Evolutionary conservation across 2,113 vertebrate genomes (phyloP).

Genomic region (Corapipo altera): DNA sequence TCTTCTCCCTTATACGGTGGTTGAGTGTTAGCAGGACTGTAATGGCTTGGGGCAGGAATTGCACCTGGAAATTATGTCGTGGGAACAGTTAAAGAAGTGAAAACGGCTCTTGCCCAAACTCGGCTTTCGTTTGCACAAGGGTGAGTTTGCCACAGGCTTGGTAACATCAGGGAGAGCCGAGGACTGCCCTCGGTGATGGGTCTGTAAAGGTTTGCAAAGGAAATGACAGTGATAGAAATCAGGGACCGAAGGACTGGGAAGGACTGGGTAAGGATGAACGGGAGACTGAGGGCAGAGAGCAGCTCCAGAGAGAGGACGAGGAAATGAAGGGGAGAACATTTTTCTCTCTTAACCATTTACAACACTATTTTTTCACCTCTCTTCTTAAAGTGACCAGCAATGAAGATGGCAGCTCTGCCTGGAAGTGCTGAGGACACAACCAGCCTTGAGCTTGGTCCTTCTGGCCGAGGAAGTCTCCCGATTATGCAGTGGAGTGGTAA

Average conservation of each 20-base stretch:
- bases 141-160: not conserved
- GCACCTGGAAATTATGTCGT: not conserved
- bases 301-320: not conserved
- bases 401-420: constrained; percentile 11
- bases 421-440: constrained; percentile 61
- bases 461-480: constrained; percentile 43
- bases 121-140: not conserved
- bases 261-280: not conserved
- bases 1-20: not conserved
- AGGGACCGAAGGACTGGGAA: not conserved
- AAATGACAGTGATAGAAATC: not conserved
- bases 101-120: not conserved
- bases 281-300: constrained; percentile 19
- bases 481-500: constrained; percentile 54
- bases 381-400: constrained; percentile 30
- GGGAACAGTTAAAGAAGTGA: not conserved
- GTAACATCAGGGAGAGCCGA: not conserved
- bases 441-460: constrained; percentile 42
- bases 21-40: not conserved
- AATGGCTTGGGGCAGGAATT: not conserved
- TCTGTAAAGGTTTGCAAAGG: not conserved
- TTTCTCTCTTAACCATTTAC: constrained; percentile 51
- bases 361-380: constrained; percentile 44
- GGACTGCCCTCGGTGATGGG: not conserved
- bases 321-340: not conserved